These are phyloP conservation scores for Pelodytes ibericus DNA, from an alignment of 2,797 vertebrate genomes.

Conservation along the genomic window DNA sequence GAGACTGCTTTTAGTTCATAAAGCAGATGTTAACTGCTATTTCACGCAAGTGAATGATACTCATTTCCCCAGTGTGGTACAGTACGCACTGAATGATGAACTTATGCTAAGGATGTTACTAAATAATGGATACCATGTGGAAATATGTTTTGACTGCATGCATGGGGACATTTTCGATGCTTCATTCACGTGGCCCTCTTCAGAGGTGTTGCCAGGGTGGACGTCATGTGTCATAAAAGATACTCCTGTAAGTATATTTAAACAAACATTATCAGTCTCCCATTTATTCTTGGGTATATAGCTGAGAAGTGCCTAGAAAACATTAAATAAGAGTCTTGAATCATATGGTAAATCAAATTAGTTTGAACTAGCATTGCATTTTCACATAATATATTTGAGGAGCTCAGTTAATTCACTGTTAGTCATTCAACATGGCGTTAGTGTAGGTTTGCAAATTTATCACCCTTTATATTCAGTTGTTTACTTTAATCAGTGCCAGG, in stretches of 20 bases:
- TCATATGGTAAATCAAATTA: too few relatives aligned
- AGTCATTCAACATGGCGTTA: too few relatives aligned
- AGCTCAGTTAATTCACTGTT: too few relatives aligned
- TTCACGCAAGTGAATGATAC: constrained; percentile 84
- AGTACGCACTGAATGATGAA: constrained; percentile 86
- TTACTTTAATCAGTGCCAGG: too few relatives aligned
- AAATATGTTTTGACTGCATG: constrained; percentile 81
- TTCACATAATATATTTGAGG: too few relatives aligned
- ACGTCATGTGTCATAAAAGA: constrained; percentile 82
- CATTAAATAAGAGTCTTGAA: too few relatives aligned
- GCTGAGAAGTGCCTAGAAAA: too few relatives aligned
- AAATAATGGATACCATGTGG: constrained; percentile 79
- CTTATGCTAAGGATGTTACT: constrained; percentile 87
- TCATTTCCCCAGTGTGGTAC: constrained; percentile 84
- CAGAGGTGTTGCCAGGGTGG: constrained; percentile 75
- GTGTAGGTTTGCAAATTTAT: too few relatives aligned
- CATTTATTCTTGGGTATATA: too few relatives aligned
- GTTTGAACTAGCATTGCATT: too few relatives aligned
- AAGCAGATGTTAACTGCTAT: constrained; percentile 85
- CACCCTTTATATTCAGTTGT: too few relatives aligned
- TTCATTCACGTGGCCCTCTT: constrained; percentile 71
- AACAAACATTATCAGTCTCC: too few relatives aligned
- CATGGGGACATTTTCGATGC: constrained; percentile 75
- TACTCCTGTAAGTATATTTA: constrained; percentile 79
- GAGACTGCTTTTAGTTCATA: constrained; percentile 76